These are phyloP conservation scores for Belgica antarctica DNA, from an alignment of 2,888 invertebrate species.

Conservation along the genomic window DNA sequence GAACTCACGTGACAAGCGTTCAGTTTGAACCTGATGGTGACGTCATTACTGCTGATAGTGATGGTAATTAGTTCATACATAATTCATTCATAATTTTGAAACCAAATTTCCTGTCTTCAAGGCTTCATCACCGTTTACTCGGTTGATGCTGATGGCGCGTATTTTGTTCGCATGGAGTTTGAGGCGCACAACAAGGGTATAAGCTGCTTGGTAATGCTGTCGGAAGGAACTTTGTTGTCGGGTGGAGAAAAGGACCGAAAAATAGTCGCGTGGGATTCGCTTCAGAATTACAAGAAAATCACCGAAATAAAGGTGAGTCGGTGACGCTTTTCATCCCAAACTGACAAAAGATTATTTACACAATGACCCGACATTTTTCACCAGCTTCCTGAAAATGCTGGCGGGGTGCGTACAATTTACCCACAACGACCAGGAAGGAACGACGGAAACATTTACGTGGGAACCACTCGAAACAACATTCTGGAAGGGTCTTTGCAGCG, in stretches of 20 bases:
- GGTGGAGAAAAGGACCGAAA: constrained; percentile 88
- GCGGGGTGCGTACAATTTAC: constrained; percentile 85
- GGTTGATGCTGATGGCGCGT: constrained; percentile 84
- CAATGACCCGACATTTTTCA: constrained; percentile 47
- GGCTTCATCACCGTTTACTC: constrained; percentile 82
- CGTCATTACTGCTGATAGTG: constrained; percentile 87
- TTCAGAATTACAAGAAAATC: constrained; percentile 85
- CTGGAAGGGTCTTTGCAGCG: constrained; percentile 87
- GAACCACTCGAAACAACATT: constrained; percentile 84
- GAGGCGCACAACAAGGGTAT: constrained; percentile 87
- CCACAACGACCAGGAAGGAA: constrained; percentile 83
- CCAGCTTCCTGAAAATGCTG: constrained; percentile 80
- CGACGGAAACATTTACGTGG: constrained; percentile 88
- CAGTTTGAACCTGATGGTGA: constrained; percentile 90
- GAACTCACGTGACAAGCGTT: constrained; percentile 80
- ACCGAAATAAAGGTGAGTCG: constrained; percentile 74
- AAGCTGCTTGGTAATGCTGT: constrained; percentile 80
- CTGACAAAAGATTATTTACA: background rate
- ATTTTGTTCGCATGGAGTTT: constrained; percentile 84
- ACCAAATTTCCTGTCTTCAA: background rate
- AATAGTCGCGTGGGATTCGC: constrained; percentile 88
- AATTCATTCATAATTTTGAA: background rate
- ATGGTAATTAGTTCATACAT: constrained; percentile 58
- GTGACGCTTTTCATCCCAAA: constrained; percentile 12
- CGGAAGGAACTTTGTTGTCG: constrained; percentile 84